Evolutionary conservation across 2,888 invertebrate genomes (phyloP).

Genomic region (Metallyticus violacea): DNA sequence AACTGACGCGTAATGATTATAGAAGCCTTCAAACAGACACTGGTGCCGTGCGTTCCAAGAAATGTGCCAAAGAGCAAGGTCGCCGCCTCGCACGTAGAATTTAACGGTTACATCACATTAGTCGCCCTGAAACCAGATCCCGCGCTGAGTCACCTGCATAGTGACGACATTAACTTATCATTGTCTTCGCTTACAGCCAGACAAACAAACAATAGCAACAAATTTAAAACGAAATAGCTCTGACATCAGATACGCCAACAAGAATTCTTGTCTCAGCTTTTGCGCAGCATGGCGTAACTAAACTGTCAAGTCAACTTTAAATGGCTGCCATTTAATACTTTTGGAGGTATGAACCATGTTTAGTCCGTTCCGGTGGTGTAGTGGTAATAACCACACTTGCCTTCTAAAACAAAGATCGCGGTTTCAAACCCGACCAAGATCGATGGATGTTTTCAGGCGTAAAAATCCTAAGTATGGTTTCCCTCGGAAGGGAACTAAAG

Average conservation of each 20-base stretch:
- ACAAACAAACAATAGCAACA: not conserved
- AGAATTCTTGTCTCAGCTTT: not conserved
- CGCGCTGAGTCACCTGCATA: not conserved
- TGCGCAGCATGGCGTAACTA: not conserved
- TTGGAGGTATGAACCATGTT: too few species aligned
- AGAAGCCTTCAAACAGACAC: not conserved
- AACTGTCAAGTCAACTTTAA: too few species aligned
- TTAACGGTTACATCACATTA: not conserved
- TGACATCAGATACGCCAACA: not conserved
- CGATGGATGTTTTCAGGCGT: too few species aligned
- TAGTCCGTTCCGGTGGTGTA: too few species aligned
- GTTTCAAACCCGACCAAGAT: too few species aligned
- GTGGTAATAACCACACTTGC: too few species aligned
- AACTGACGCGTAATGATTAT: not conserved
- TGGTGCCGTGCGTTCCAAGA: not conserved
- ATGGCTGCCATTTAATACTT: too few species aligned
- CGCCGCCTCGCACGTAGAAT: not conserved
- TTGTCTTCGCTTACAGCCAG: not conserved
- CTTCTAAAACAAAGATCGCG: too few species aligned
- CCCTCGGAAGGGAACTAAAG: too few species aligned
- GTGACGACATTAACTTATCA: not conserved
- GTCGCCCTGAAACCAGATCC: not conserved
- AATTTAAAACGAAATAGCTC: not conserved
- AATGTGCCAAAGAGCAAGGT: not conserved
- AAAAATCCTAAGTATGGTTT: too few species aligned